These are phyloP conservation scores for Esox lucius DNA, from an alignment of 2,797 vertebrate genomes.

Conservation along the genomic window DNA sequence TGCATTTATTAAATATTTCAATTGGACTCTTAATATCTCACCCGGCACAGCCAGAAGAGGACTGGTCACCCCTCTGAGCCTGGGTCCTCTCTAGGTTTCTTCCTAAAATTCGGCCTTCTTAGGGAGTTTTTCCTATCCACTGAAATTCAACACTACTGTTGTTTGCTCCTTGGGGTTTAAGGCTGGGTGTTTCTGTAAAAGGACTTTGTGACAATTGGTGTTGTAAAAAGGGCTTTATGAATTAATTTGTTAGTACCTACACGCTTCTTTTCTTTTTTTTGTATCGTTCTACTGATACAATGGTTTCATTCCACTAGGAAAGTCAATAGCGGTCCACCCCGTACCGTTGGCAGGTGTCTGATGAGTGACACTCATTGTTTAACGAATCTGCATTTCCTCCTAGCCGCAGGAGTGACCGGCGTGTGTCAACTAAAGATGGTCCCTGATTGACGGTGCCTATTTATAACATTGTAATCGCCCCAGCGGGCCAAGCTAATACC, in stretches of 20 bases:
- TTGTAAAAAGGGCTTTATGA: too few species aligned
- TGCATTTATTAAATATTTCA: too few species aligned
- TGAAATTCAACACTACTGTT: too few species aligned
- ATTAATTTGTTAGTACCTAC: constrained; percentile 43
- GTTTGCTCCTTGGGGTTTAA: too few species aligned
- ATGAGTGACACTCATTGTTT: constrained; percentile 68
- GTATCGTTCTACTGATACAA: constrained; percentile 18
- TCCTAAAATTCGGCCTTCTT: too few species aligned
- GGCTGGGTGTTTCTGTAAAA: too few species aligned
- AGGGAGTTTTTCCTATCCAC: too few species aligned
- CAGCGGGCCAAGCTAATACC: constrained; percentile 27
- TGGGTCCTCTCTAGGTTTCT: too few species aligned
- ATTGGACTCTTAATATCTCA: too few species aligned
- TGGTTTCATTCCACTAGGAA: constrained; percentile 39
- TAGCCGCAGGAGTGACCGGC: constrained; percentile 58
- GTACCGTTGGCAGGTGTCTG: constrained; percentile 62
- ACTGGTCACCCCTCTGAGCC: too few species aligned
- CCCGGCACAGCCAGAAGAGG: too few species aligned
- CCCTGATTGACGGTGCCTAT: constrained; percentile 72
- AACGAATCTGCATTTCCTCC: constrained; percentile 64
- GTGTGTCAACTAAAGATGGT: constrained; percentile 64
- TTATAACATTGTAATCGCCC: constrained; percentile 50
- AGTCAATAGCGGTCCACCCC: constrained; percentile 45
- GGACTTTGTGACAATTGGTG: too few species aligned
- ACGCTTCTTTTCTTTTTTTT: constrained; percentile 12